Evolutionary conservation across 1,140 invertebrate species (phyloP), one percentile per base, ranked within the genome.

Genomic region (Phymastichus coffea): DNA sequence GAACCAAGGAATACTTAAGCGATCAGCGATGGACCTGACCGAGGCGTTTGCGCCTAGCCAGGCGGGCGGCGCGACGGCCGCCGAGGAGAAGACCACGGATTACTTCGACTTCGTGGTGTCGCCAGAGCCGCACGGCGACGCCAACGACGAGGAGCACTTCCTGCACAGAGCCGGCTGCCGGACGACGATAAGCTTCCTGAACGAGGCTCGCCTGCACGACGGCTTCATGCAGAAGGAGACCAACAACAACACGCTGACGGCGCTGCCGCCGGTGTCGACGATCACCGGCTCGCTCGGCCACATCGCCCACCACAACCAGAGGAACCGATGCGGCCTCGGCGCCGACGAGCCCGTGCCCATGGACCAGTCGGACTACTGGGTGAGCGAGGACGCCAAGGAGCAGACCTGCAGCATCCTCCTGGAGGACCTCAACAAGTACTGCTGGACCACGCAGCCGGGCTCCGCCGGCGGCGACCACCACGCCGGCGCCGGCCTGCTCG

Each of bases 81-180:
- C 89, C 76, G 87, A 89, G 68, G 78, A 88, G 62, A 82, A 84
- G 17, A 91, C 91, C 75, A 88, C 88, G 46, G 91, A 92, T 76
- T 93, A 91, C 80, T 92, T 92, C 78, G 90, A 92, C 73, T 91
- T 92, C 76, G 89, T 92, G 37, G 88, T 89, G n/a, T 87, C 88
- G 4, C 87, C 89, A 51, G 66, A 87, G 6, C 28, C 6, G 12
- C 61, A 41, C 8, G 73, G 71, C 37, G 72, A 65, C 9, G 68
- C 76, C 4, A 71, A 71, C 49, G 75, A 79, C 59, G 77, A 78
- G 25, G 78, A 78, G 4, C 70, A 66, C 19, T 78, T 76, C 40
- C 63, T 79, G 3, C 72, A 72, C 23, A 71, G 74, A n/a, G 63
- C 68, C 4, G 58, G 63, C 2, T 74, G 72, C 20, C 63, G 75